A percentile compares a stretch with the other conserved stretches of the same genome.
Evolutionary conservation across 2,113 vertebrate genomes (phyloP).

Genomic region (Cinclus mexicanus): DNA sequence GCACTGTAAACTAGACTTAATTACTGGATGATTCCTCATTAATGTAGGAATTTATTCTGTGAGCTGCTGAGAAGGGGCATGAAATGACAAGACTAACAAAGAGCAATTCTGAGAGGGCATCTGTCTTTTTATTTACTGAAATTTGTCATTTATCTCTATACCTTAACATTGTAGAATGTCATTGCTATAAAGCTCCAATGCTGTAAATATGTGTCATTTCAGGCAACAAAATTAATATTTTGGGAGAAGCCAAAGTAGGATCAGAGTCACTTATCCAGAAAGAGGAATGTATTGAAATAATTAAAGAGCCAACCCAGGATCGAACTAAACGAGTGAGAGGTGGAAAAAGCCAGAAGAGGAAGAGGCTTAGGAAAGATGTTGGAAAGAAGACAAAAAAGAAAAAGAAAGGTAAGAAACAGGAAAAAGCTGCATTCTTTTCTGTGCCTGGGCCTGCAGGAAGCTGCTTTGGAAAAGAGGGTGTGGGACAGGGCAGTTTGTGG

Average conservation of each 20-base stretch:
- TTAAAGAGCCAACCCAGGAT: slow-evolving; percentile 62
- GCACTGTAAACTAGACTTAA: not conserved
- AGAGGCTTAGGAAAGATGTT: slow-evolving; percentile 73
- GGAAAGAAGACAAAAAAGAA: slow-evolving; percentile 73
- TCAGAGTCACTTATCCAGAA: slow-evolving; percentile 27
- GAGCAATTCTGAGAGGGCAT: not conserved
- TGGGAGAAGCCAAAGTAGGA: slow-evolving; percentile 44
- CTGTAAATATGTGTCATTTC: not conserved
- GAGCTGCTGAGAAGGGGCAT: not conserved
- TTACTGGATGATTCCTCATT: not conserved
- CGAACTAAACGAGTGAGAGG: slow-evolving; percentile 77
- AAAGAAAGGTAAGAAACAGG: slow-evolving; percentile 66
- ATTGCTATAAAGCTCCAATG: not conserved
- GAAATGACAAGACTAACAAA: not conserved
- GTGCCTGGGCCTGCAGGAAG: not conserved
- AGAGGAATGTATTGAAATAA: slow-evolving; percentile 75
- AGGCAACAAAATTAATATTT: slow-evolving; percentile 63
- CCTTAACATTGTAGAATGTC: not conserved
- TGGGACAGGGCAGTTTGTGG: not conserved
- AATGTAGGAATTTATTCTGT: not conserved
- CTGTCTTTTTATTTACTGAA: not conserved
- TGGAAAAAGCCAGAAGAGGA: slow-evolving; percentile 80
- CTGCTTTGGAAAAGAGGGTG: not conserved
- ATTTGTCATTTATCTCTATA: not conserved
- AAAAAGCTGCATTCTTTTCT: not conserved